Base-by-base conservation (phyloP, 2,113 vertebrate genomes). In the Macrotus californicus region DNA sequence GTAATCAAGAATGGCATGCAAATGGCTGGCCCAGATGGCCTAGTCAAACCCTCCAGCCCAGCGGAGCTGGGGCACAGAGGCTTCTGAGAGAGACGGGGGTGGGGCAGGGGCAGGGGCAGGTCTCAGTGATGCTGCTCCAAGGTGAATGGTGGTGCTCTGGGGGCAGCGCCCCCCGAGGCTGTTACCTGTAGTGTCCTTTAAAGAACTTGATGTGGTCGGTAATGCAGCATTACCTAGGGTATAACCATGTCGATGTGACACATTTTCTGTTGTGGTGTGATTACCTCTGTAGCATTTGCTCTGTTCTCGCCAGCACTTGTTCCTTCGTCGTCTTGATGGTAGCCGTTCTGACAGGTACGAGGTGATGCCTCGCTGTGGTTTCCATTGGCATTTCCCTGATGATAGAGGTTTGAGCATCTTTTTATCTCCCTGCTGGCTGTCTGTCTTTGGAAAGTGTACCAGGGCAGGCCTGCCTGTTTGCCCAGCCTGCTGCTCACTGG, bases 71-170 rank as follows among this genome's bases (percentile, higher is more conserved):
- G n/a, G 59, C 19, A 1, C 1, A 7, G 29, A 34, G 34, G 39
- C 12, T 14, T 39, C 18, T 6, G 15, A 54, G n/a, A 26, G 34
- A 21, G 13, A 0, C 0, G 36, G 50, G 16, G 5, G 22, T 0
- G 4, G 43, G 26, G 4, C 59, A 5, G 48, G 67, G 26, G 29
- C 22, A 8, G 19, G 24, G 66, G 19, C 13, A 21, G 18, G 66
- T 14, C 24, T 73, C 92, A 19, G 67, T 0, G 48, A 56, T 14
- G 1, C 64, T 19, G 11, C 7, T 59, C 8, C 24, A 6, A 31
- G 36, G 12, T 4, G 41, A 3, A 4, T 0, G 1, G 1, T 21
- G 46, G 41, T 31, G 16, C 13, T 56, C 19, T 56, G 54, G 54
- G 54, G 54, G 67, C 8, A 1, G 7, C 4, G 0, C 26, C 72